Conservation (phyloP, 2,113 vertebrate genomes). For the Bujurquina vittata region DNA sequence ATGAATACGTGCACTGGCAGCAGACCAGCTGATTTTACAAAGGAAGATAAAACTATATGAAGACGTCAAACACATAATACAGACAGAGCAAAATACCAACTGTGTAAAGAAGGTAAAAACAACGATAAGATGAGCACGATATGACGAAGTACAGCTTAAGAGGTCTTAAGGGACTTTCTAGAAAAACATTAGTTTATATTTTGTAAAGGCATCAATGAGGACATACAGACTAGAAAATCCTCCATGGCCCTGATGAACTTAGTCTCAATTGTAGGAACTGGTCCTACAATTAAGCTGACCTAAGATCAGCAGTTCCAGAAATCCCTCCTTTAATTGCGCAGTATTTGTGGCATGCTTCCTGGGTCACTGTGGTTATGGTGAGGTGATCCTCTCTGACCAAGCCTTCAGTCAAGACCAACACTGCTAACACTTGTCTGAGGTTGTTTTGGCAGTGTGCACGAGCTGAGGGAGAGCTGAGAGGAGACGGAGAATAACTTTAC, state of each 20-base stretch:
- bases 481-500: conserved; percentile 61
- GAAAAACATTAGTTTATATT: not conserved
- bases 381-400: conserved; percentile 23
- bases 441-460: conserved; percentile 34
- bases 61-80: too few relatives aligned
- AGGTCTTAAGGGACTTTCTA: not conserved
- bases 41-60: too few relatives aligned
- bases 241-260: not conserved
- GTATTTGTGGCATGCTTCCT: conserved; percentile 11
- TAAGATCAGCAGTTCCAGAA: not conserved
- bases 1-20: too few relatives aligned
- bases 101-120: too few relatives aligned
- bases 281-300: not conserved
- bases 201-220: not conserved
- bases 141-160: not conserved
- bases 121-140: too few relatives aligned
- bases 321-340: conserved; percentile 19
- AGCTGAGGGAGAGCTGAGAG: conserved; percentile 21
- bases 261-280: not conserved
- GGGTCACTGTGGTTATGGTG: conserved; percentile 17
- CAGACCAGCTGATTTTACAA: too few relatives aligned
- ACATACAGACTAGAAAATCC: not conserved
- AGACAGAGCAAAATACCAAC: too few relatives aligned
- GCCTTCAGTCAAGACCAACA: conserved; percentile 15
- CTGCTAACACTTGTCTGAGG: conserved; percentile 25